These are phyloP conservation scores for Prionailurus viverrinus DNA, from an alignment of 2,113 vertebrate species.

Conservation along the genomic window DNA sequence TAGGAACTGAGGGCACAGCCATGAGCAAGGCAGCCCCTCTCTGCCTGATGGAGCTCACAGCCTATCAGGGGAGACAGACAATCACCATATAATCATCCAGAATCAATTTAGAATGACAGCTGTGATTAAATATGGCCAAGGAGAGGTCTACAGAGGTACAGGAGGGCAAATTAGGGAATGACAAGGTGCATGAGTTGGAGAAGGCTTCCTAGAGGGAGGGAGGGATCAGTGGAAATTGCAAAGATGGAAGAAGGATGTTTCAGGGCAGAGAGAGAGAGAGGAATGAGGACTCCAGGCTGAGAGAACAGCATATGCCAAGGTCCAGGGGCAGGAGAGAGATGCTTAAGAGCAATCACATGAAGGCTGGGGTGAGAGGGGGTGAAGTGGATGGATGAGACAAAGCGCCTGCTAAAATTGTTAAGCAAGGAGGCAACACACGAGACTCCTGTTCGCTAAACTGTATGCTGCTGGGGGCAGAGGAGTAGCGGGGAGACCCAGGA, in stretches of 20 bases:
- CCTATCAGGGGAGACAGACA: neutral
- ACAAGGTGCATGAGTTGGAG: neutral
- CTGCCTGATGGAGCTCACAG: neutral
- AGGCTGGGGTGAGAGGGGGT: neutral
- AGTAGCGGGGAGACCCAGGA: neutral
- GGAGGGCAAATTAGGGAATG: neutral
- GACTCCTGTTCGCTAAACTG: neutral
- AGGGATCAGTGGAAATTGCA: neutral
- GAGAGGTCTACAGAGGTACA: neutral
- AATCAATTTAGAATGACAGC: neutral
- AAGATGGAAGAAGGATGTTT: neutral
- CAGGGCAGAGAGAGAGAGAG: neutral
- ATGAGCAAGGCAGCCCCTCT: neutral
- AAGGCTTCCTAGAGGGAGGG: neutral
- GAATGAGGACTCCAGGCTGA: neutral
- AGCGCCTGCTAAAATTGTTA: neutral
- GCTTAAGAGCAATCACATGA: neutral
- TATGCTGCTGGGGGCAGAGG: neutral
- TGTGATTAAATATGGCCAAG: neutral
- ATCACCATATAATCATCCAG: neutral
- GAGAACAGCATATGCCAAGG: constrained; percentile 17
- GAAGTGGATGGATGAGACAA: neutral
- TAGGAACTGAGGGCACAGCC: neutral
- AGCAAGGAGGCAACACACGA: neutral
- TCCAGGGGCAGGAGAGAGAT: neutral